Percentiles rank a stretch among this genome's conserved stretches.
Conservation (phyloP, 2,888 invertebrate genomes). For the Tubulanus polymorphus region DNA sequence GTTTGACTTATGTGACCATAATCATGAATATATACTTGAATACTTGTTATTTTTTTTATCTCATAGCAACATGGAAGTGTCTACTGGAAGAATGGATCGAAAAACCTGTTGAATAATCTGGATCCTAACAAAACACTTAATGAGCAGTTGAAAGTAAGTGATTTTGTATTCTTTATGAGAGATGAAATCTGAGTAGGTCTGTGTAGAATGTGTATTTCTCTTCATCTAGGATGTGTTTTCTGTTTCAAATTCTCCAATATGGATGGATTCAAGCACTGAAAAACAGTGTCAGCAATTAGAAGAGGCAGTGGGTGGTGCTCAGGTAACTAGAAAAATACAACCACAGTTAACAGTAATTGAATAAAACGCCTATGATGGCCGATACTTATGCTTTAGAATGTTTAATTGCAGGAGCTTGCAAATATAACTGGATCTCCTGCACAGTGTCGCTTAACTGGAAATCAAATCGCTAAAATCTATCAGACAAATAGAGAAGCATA, state of each 20-base stretch:
- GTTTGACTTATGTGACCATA: neutral
- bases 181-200: neutral
- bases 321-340: too few species aligned
- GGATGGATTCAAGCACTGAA: slow-evolving; percentile 91
- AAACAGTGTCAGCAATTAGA: slow-evolving; percentile 75
- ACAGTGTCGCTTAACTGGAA: slow-evolving; percentile 87
- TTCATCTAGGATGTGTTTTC: slow-evolving; percentile 64
- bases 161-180: neutral
- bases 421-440: slow-evolving; percentile 80
- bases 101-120: slow-evolving; percentile 63
- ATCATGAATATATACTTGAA: neutral
- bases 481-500: slow-evolving; percentile 69
- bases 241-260: slow-evolving; percentile 77
- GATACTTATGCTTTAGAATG: too few species aligned
- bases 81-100: slow-evolving; percentile 82
- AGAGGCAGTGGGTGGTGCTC: slow-evolving; percentile 72
- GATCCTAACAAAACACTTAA: slow-evolving; percentile 74
- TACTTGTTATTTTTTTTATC: neutral
- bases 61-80: slow-evolving; percentile 94
- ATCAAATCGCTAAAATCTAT: slow-evolving; percentile 86
- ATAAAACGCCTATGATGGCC: too few species aligned
- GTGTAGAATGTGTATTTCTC: neutral
- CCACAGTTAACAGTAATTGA: too few species aligned
- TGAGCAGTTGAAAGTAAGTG: slow-evolving; percentile 68
- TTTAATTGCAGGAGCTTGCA: slow-evolving; percentile 65